phyloP scores from a whole-genome alignment of 2,113 vertebrate genomes.

The Chaetops frenatus region DNA sequence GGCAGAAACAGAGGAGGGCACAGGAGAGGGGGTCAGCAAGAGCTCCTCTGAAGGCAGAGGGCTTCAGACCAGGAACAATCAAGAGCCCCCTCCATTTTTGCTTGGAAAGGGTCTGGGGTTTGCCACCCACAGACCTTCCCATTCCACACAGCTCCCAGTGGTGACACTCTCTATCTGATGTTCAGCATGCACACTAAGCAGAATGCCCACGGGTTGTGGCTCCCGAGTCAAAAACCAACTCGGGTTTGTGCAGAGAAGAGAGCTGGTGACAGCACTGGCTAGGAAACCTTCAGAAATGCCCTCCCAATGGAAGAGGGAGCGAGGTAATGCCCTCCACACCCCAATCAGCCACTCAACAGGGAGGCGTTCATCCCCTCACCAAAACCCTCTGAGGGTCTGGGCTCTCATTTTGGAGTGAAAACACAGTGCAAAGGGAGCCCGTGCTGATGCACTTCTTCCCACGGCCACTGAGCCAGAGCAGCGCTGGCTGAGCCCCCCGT shows the following conservation, averaged over 20 bases:
- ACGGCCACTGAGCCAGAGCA: rapidly evolving
- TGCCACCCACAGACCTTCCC: rapidly evolving
- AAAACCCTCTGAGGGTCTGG: not conserved
- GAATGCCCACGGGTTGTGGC: rapidly evolving
- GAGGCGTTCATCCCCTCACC: rapidly evolving
- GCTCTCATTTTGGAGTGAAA: not conserved
- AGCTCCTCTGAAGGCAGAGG: not conserved
- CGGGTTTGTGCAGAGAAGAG: not conserved
- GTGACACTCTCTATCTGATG: not conserved
- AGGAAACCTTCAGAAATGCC: not conserved
- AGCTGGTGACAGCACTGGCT: not conserved
- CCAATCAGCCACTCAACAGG: not conserved
- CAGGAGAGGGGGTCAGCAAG: not conserved
- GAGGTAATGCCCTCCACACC: rapidly evolving
- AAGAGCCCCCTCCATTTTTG: not conserved
- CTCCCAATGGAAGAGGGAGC: rapidly evolving
- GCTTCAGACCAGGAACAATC: not conserved
- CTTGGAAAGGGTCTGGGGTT: not conserved
- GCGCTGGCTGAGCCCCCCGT: rapidly evolving
- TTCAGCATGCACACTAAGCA: not conserved
- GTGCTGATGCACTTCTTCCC: rapidly evolving
- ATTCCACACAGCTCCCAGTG: not conserved
- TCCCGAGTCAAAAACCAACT: not conserved
- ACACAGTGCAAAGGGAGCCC: not conserved
- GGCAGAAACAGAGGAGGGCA: rapidly evolving